These are phyloP conservation scores for Prosopocoilus inquinatus DNA, from an alignment of 2,888 invertebrate genomes.

Conservation along the genomic window DNA sequence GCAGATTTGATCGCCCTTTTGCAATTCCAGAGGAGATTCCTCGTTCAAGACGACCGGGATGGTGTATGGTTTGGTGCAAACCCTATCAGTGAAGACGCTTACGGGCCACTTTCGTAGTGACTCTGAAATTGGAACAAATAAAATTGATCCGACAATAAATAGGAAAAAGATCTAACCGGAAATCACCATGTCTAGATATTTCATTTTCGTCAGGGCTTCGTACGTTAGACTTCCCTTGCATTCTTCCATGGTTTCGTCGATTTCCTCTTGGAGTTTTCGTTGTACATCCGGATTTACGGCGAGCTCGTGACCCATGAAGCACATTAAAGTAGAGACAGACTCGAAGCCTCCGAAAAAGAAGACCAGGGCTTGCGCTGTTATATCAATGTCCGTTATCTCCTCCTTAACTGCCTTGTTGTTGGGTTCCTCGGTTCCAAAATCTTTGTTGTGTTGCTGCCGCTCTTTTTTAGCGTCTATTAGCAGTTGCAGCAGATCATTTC, in stretches of 20 bases:
- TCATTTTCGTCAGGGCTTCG: constrained; percentile 54
- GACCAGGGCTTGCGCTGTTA: constrained; percentile 57
- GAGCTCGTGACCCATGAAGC: constrained; percentile 58
- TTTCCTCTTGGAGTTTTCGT: constrained; percentile 55
- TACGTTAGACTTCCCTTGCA: constrained; percentile 49
- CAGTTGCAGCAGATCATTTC: constrained; percentile 15
- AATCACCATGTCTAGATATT: constrained; percentile 60
- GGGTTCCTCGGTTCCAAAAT: constrained; percentile 23
- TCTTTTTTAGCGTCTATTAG: constrained; percentile 19
- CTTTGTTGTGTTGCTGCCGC: background rate
- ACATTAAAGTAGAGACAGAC: constrained; percentile 50
- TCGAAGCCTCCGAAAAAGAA: constrained; percentile 58
- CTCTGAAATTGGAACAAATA: constrained; percentile 23
- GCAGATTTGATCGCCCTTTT: constrained; percentile 24
- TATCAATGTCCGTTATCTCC: constrained; percentile 47
- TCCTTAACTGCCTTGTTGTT: background rate
- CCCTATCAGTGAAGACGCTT: constrained; percentile 25
- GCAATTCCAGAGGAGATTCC: constrained; percentile 21
- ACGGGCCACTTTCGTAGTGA: constrained; percentile 36
- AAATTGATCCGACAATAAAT: no score
- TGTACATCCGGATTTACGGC: constrained; percentile 60
- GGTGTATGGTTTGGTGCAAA: constrained; percentile 29
- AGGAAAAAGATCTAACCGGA: constrained; percentile 44
- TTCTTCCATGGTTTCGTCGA: constrained; percentile 43
- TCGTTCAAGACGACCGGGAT: constrained; percentile 26